Evolutionary conservation across 2,888 invertebrate genomes (phyloP), one percentile per base, ranked within the genome.

Genomic region (Aleiodes alternator): DNA sequence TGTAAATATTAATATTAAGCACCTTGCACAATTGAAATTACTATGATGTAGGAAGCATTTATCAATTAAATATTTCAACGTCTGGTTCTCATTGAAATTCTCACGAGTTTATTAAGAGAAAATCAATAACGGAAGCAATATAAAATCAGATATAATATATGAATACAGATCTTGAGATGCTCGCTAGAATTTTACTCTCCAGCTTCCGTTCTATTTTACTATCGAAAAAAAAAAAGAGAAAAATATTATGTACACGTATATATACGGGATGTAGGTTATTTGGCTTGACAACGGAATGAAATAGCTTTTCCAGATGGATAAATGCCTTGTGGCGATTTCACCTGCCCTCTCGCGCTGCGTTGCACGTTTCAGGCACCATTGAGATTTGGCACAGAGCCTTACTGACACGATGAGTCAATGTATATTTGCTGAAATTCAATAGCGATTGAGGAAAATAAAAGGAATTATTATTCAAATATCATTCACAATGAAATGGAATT

Each of bases 221-320:
- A 55, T 55, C 43, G 64, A 43, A 43, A 43, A 43, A 43, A 43
- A 43, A 43, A 7, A 43, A 6, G 6, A 34, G 34, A 34, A 34
- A 34, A 34, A 34, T 34, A 34, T 34, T 59, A 16, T 23, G 11
- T 43, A 16, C 61, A 43, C 16, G 43, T 38, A 61, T 61, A 61
- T 61, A 43, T 64, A 64, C 64, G 34, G 64, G 43, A 64, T 64
- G 64, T 64, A 48, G 64, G 64, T 64, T 64, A 64, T 64, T 64
- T 64, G 64, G 64, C 64, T 64, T 48, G 64, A 64, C 64, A 64
- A 64, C 48, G 64, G 64, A 64, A 64, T 43, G 64, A 48, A 64
- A 64, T 64, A 64, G 64, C 38, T 48, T 64, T 64, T 64, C 64
- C 64, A 64, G 43, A 64, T 64, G 64, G 64, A 43, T 64, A 43